These are phyloP conservation scores for Sebastes nivosus DNA, from an alignment of 2,797 vertebrate species.

Conservation along the genomic window DNA sequence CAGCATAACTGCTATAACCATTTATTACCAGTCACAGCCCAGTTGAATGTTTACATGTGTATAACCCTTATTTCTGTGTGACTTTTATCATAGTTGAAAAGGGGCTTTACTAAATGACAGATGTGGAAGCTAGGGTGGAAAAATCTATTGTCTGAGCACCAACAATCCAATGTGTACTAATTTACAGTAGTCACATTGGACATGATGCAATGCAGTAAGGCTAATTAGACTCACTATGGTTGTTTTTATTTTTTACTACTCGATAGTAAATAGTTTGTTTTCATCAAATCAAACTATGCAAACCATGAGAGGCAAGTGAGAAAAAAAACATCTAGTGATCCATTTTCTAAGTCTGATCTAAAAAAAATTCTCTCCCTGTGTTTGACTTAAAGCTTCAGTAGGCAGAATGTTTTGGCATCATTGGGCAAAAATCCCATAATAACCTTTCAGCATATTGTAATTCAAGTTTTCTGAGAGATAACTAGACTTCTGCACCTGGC, in stretches of 20 bases:
- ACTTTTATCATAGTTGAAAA: neutral
- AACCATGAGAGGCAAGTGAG: neutral
- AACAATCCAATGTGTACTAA: neutral
- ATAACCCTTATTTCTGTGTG: neutral
- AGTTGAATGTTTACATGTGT: neutral
- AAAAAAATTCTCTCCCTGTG: neutral
- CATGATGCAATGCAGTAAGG: neutral
- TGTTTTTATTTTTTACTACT: neutral
- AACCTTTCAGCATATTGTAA: too few species aligned
- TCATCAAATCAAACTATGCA: neutral
- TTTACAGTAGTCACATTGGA: neutral
- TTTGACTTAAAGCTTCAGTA: too few species aligned
- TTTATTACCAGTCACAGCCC: neutral
- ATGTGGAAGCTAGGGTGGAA: neutral
- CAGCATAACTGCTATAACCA: neutral
- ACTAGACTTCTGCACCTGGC: too few species aligned
- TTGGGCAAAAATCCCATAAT: too few species aligned
- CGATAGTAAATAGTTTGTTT: neutral
- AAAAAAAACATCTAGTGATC: neutral
- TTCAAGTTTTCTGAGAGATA: too few species aligned
- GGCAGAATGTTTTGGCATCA: too few species aligned
- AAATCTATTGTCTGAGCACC: neutral
- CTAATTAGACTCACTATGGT: neutral
- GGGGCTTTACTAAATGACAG: neutral
- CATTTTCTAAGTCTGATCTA: neutral